Base-by-base conservation (phyloP, 2,888 invertebrate species). In the Ophion obscuratus region DNA sequence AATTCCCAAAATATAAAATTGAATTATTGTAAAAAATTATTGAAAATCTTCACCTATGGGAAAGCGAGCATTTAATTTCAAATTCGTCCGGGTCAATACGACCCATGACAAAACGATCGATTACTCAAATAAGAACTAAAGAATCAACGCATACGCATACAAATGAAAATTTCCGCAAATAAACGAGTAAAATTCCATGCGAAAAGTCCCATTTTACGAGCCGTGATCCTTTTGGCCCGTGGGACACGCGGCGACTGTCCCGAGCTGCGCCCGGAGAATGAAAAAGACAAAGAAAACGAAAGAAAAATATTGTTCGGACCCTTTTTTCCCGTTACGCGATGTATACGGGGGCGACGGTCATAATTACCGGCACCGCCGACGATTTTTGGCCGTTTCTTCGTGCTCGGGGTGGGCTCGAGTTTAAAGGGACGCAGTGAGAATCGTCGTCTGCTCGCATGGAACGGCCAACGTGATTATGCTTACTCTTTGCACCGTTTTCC, bases 271-370 rank as follows among this genome's bases (percentile, higher is more conserved):
- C 14, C 64, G 9, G 59, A 61, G 59, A 61, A 11, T 44, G 67
- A 44, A 77, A 77, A 59, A 67, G n/a, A 24, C 9, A 2, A 24
- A 53, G 36, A 40, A 40, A 36, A 24, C 31, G 17, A 27, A 27
- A 36, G 17, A 66, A 53, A 77, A 77, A 74, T 24, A 31, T 40
- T 47, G 24, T 67, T 5, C 5, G 7, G 27, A 4, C 24, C 40
- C 57, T 68, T 76, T 76, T 68, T n/a, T n/a, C 36, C 77, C 68
- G 68, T 78, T 78, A 68, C 31, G 68, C 53, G 77, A n/a, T 68
- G 24, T 44, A 40, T 59, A 59, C 47, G 47, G 47, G 67, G 59
- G 77, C 40, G 67, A 44, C 67, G 77, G 57, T 66, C 67, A 67
- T 59, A 77, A 67, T 67, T 67, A 57, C 67, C 20, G 44, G 61